These are phyloP conservation scores for Dromaius novaehollandiae DNA, from an alignment of 2,113 vertebrate genomes.

Conservation along the genomic window DNA sequence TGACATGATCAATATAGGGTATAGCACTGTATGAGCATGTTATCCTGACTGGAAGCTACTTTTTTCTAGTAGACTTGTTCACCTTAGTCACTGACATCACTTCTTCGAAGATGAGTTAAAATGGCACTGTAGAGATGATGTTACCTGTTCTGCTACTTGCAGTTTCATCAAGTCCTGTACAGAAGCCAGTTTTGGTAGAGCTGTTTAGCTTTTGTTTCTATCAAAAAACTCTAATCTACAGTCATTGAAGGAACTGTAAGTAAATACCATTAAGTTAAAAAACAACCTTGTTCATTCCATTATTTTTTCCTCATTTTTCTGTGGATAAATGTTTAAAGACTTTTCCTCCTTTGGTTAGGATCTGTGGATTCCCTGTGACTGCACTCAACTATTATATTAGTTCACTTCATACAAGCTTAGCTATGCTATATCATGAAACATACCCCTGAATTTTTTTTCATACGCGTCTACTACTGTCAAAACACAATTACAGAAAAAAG, in stretches of 20 bases:
- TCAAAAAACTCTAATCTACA: not conserved
- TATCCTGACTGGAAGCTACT: not conserved
- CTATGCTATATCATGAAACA: not conserved
- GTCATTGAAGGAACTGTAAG: not conserved
- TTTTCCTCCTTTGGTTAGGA: not conserved
- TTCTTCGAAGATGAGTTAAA: not conserved
- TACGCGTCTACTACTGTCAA: not conserved
- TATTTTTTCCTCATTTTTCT: not conserved
- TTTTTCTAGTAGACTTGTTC: not conserved
- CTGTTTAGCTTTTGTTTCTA: not conserved
- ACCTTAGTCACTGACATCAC: not conserved
- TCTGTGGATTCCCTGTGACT: not conserved
- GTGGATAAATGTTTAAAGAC: not conserved
- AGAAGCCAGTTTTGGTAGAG: not conserved
- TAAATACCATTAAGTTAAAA: not conserved
- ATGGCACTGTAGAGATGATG: not conserved
- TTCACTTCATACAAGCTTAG: not conserved
- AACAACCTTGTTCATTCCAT: not conserved
- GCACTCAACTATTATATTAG: not conserved
- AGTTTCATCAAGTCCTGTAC: not conserved
- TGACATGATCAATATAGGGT: not conserved
- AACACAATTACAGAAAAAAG: not conserved
- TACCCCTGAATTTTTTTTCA: not conserved
- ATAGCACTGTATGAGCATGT: not conserved
- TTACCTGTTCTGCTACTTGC: not conserved